phyloP scores from a whole-genome alignment of 1,140 invertebrate genomes.

The Metopolophium dirhodum region DNA sequence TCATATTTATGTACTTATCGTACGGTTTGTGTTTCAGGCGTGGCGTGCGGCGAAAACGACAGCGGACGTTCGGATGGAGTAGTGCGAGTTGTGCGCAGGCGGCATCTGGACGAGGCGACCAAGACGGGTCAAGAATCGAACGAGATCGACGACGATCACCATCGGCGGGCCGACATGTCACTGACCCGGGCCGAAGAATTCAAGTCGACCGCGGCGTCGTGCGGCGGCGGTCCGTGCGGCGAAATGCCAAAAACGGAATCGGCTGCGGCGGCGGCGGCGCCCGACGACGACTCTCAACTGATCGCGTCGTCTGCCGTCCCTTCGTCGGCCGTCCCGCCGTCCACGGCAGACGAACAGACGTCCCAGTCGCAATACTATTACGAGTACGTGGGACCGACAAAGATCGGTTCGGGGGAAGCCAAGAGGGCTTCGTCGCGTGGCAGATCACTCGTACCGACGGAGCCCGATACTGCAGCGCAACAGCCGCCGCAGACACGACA shows the following conservation, averaged over 20 bases:
- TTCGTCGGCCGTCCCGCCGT: not conserved
- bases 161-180: not conserved
- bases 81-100: not conserved
- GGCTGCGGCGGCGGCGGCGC: not conserved
- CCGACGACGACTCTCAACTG: not conserved
- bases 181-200: constrained; percentile 2
- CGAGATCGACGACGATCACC: constrained; percentile 40
- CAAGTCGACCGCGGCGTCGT: not conserved
- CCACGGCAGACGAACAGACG: not conserved
- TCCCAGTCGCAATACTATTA: constrained; percentile 50
- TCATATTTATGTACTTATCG: not conserved
- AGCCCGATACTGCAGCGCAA: constrained; percentile 56
- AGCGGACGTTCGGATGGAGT: not conserved
- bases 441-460: constrained; percentile 57
- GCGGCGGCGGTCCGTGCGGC: not conserved
- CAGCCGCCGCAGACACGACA: constrained; percentile 60
- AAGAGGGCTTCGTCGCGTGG: constrained; percentile 58
- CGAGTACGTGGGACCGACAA: constrained; percentile 42
- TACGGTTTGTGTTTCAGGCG: constrained; percentile 25
- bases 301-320: not conserved
- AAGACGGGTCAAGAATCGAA: constrained; percentile 19
- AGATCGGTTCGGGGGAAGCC: constrained; percentile 58
- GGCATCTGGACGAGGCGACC: constrained; percentile 38
- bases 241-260: not conserved
- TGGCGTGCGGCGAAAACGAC: not conserved